Evolutionary conservation across 30 jellyfish, hydroid and myxozoan species (phyloP).

Genomic region (Sanderia malayensis): DNA sequence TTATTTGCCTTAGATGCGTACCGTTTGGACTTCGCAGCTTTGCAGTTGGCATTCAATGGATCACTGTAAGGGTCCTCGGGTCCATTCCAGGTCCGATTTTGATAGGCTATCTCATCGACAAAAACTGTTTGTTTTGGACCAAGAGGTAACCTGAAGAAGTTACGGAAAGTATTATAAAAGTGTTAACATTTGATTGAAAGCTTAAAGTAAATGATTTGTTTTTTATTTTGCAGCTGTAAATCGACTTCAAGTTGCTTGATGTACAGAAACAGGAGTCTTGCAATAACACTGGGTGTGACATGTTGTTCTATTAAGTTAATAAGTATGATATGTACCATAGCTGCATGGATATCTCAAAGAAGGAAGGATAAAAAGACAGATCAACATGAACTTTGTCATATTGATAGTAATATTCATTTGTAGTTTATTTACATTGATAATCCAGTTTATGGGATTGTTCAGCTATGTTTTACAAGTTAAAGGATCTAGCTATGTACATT

Average conservation of each 20-base stretch:
- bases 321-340: not conserved
- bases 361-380: conserved; percentile 4
- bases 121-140: not conserved
- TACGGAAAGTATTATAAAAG: not conserved
- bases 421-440: too few species aligned
- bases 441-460: too few species aligned
- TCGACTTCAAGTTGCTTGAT: conserved; percentile 39
- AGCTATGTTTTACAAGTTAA: too few species aligned
- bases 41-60: conserved; percentile 82
- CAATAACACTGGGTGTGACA: conserved; percentile 8
- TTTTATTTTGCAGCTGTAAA: conserved; percentile 11
- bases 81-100: conserved; percentile 76
- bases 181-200: not conserved
- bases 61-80: conserved; percentile 67
- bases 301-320: not conserved
- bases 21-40: conserved; percentile 41
- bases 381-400: not conserved
- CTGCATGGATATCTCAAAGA: conserved; percentile 25
- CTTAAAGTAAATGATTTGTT: not conserved
- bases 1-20: conserved; percentile 21
- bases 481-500: too few species aligned
- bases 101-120: too few species aligned
- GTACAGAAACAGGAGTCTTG: conserved; percentile 37
- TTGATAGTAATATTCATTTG: too few species aligned
- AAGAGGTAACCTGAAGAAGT: not conserved